Evolutionary conservation across 2,113 vertebrate genomes (phyloP), one percentile per base, ranked within the genome.

Genomic region (Xiphophorus couchianus): DNA sequence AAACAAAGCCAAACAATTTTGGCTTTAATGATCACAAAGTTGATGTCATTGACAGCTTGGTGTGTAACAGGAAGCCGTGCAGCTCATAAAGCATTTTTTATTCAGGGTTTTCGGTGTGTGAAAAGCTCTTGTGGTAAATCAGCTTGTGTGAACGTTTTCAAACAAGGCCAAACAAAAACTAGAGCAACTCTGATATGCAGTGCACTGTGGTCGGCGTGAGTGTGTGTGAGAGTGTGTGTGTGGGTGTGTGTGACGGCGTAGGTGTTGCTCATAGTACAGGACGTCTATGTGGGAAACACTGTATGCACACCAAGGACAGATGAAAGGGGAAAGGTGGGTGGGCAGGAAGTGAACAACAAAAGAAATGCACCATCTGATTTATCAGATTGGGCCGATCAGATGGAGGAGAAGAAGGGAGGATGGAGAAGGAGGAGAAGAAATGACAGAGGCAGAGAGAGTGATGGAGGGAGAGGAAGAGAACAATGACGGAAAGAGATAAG

Each of bases 341-440:
- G 72, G 88, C 86, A 89, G 90, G 90, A 92, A 92, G 88, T 78
- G 78, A 69, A 81, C 80, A 85, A 90, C 87, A 86, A 88, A 91
- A 82, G 83, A 81, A 80, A 76, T 65, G 72, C 74, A 78, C 76
- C 84, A 87, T 88, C 78, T 80, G 90, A 89, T 90, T 90, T 88
- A 88, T 86, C 88, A 80, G 80, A 78, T 84, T 75, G 51, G 54
- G 15, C 29, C 22, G 33, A 81, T 82, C 77, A 65, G 73, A 65
- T 31, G 81, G 58, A 71, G 71, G 72, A 60, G 76, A 76, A 78
- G 17, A 44, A 54, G 51, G 13, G 39, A 72, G 4, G 68, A 73
- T 75, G 73, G 72, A 81, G 66, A 62, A 37, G 7, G 28, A 25
- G 39, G 71, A 69, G 44, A 76, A 62, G 35, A 67, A 28, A 8